Evolutionary conservation across 2,888 invertebrate species (phyloP).

Genomic region (Himalopsyche japonica): DNA sequence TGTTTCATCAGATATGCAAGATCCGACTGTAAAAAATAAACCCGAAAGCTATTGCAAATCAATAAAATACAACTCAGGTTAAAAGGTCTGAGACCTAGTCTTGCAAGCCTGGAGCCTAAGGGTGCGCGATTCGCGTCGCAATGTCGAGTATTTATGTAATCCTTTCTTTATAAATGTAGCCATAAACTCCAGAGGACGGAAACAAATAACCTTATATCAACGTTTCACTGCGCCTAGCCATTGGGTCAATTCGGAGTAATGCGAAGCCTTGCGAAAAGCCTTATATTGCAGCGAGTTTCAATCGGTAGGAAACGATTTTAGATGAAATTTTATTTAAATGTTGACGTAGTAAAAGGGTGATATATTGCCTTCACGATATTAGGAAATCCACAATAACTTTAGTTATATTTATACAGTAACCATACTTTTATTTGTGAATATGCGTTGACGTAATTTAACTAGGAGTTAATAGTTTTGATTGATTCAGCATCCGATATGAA

Average conservation of each 20-base stretch:
- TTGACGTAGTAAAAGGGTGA: too few relatives aligned
- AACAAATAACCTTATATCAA: conserved; percentile 33
- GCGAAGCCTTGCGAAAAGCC: neutral
- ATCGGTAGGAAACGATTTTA: neutral
- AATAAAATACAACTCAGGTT: neutral
- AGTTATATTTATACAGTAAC: too few relatives aligned
- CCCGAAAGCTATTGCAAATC: neutral
- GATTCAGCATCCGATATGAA: too few relatives aligned
- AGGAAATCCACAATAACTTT: too few relatives aligned
- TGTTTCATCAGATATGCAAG: neutral
- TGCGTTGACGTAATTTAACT: too few relatives aligned
- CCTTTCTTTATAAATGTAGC: conserved; percentile 26
- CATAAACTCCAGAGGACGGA: conserved; percentile 25
- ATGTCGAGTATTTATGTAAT: conserved; percentile 2
- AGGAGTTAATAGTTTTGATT: too few relatives aligned
- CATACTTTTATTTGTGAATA: too few relatives aligned
- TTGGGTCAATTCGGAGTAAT: neutral
- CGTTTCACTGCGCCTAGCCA: conserved; percentile 4
- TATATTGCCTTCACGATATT: too few relatives aligned
- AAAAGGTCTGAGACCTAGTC: neutral
- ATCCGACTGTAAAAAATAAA: neutral
- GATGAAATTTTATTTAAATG: too few relatives aligned
- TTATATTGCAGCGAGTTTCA: neutral
- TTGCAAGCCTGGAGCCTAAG: neutral
- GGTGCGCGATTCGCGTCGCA: neutral